These are phyloP conservation scores for Crotalus viridis DNA, from an alignment of 2,113 vertebrate species.

Conservation along the genomic window DNA sequence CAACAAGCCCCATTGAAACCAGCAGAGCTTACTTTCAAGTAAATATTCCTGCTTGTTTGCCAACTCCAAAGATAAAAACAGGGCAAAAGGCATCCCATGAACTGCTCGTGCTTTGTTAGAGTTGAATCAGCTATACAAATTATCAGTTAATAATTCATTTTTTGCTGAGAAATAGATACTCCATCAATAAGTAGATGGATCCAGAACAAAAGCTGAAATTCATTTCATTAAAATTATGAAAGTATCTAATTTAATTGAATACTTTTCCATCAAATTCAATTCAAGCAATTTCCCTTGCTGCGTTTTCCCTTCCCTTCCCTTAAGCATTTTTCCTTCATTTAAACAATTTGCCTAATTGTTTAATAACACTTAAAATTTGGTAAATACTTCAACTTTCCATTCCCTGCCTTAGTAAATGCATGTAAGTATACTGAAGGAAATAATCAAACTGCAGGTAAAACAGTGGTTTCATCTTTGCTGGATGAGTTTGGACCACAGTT, in stretches of 20 bases:
- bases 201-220: neutral
- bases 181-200: neutral
- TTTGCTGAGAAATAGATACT: neutral
- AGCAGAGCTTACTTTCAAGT: slow-evolving; percentile 18
- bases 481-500: neutral
- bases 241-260: neutral
- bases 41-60: neutral
- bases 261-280: neutral
- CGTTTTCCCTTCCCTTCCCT: neutral
- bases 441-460: neutral
- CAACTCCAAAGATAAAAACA: neutral
- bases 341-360: neutral
- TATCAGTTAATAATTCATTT: neutral
- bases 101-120: neutral
- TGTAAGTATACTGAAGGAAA: neutral
- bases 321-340: neutral
- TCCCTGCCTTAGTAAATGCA: neutral
- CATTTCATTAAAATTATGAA: neutral
- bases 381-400: neutral
- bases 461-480: neutral
- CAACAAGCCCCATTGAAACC: slow-evolving; percentile 11
- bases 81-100: neutral
- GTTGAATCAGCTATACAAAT: neutral
- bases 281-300: no score
- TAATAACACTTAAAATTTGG: neutral